phyloP scores from a whole-genome alignment of 2,888 invertebrate genomes.

The Brachyptera risi region DNA sequence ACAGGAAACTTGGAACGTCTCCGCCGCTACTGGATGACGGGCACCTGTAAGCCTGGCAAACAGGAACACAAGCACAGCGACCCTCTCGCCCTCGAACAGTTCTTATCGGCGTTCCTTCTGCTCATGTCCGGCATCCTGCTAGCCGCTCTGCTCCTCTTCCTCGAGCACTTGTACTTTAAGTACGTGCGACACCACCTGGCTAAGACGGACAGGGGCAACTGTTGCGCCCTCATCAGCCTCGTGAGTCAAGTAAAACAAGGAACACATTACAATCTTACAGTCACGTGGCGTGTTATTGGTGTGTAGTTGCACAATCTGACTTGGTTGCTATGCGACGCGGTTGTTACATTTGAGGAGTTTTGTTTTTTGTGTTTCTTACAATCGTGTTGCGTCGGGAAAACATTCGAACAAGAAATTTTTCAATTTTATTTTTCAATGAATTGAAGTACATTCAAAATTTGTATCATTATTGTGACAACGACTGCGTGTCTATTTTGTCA shows the following conservation, averaged over 20 bases:
- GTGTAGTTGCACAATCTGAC: no score
- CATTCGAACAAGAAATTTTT: no score
- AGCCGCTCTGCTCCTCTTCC: constrained; percentile 77
- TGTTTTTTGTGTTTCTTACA: no score
- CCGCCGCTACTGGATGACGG: constrained; percentile 95
- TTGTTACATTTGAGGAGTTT: no score
- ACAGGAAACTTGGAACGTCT: constrained; percentile 88
- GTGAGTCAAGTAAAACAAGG: constrained; percentile 51
- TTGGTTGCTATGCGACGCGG: no score
- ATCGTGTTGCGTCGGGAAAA: no score
- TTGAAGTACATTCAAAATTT: no score
- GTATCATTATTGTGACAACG: no score
- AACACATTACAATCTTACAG: no score
- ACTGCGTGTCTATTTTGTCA: no score
- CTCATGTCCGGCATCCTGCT: constrained; percentile 92
- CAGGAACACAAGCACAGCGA: constrained; percentile 89
- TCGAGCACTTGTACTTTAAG: constrained; percentile 94
- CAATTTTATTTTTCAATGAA: no score
- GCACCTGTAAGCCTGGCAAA: constrained; percentile 88
- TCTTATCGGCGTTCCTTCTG: constrained; percentile 93
- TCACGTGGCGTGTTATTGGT: no score
- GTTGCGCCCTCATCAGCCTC: constrained; percentile 92
- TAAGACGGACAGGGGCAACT: constrained; percentile 84
- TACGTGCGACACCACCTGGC: constrained; percentile 85
- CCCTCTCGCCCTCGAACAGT: constrained; percentile 88